phyloP scores from a whole-genome alignment of 2,888 invertebrate genomes.

The Ptychoptera albimana region DNA sequence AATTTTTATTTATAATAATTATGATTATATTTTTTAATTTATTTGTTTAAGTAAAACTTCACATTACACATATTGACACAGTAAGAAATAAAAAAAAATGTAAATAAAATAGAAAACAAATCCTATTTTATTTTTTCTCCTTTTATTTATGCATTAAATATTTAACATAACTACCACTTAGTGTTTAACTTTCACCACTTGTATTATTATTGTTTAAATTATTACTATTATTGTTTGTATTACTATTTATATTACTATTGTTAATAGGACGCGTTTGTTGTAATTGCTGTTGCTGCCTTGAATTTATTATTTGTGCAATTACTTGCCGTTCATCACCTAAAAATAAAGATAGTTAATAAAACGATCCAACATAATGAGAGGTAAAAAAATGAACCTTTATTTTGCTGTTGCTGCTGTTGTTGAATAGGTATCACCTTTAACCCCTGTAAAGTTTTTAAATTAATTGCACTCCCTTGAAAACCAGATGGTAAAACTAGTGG shows the following conservation, averaged over 20 bases:
- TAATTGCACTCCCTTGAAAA: conserved; percentile 41
- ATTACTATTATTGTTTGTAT: conserved; percentile 1
- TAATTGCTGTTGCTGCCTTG: background rate
- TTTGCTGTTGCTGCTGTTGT: conserved; percentile 17
- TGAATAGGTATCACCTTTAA: conserved; percentile 43
- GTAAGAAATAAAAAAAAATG: too few relatives aligned
- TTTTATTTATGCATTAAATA: too few relatives aligned
- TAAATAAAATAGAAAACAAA: too few relatives aligned
- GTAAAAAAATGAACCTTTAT: conserved; percentile 8
- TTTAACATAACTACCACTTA: too few relatives aligned
- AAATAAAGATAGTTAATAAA: background rate
- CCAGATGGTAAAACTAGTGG: conserved; percentile 45
- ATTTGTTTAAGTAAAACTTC: too few relatives aligned
- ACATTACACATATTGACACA: too few relatives aligned
- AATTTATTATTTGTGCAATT: conserved; percentile 10
- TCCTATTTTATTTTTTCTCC: too few relatives aligned
- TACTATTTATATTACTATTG: background rate
- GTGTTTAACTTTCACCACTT: too few relatives aligned
- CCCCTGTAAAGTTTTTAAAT: conserved; percentile 43
- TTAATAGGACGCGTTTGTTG: background rate
- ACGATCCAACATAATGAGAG: background rate
- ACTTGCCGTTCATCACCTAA: conserved; percentile 9
- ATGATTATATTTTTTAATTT: too few relatives aligned
- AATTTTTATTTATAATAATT: too few relatives aligned
- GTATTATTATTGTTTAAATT: background rate